Conservation (phyloP, 2,888 invertebrate genomes). For the Ennomos erosarius region DNA sequence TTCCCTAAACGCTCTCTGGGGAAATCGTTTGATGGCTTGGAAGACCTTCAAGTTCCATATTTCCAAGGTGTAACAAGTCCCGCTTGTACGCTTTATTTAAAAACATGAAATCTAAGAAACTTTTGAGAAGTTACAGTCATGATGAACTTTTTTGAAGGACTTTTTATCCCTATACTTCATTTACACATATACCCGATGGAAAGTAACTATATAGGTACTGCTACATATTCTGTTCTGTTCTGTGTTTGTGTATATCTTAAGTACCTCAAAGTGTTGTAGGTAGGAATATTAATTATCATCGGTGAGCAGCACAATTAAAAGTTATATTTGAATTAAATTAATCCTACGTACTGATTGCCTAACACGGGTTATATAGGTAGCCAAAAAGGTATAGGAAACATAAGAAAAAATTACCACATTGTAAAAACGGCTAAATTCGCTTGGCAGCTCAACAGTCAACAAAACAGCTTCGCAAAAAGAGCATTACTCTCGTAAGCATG, state of each 20-base stretch:
- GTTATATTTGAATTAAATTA: no score
- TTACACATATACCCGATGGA: no score
- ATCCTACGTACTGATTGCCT: no score
- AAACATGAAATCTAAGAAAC: conserved; percentile 16
- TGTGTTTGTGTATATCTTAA: no score
- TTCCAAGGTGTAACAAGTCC: conserved; percentile 23
- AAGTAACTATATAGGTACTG: no score
- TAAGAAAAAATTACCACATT: no score
- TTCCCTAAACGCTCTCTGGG: conserved; percentile 35
- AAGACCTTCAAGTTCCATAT: conserved; percentile 21
- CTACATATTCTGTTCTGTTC: no score
- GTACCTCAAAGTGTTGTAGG: no score
- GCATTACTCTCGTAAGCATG: conserved; percentile 45
- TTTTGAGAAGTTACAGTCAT: conserved; percentile 19
- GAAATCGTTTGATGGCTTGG: conserved; percentile 38
- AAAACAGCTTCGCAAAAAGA: not conserved
- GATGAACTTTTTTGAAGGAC: conserved; percentile 9
- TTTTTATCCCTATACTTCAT: not conserved
- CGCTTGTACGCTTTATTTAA: conserved; percentile 18
- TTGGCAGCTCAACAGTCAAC: conserved; percentile 2
- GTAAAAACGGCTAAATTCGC: not conserved
- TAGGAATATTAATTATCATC: no score
- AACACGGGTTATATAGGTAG: no score
- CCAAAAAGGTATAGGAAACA: no score
- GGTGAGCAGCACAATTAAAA: no score